Evolutionary conservation across 2,113 vertebrate species (phyloP).

Genomic region (Pogonocichla stellata): DNA sequence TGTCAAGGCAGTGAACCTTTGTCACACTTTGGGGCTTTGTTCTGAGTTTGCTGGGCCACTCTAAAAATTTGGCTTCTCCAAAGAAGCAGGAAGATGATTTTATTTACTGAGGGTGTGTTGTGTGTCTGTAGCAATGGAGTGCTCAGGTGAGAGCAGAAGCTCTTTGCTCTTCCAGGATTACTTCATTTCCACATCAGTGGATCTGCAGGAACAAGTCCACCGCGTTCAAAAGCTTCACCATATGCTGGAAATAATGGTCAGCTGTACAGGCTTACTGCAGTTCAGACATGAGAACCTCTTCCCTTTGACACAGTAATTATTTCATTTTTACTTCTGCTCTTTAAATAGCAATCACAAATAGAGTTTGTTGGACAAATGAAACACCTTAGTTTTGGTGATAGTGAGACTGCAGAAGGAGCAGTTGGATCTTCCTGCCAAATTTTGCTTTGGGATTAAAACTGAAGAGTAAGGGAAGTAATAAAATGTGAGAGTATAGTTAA

Average conservation of each 20-base stretch:
- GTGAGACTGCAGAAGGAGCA: neutral
- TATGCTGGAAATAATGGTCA: constrained; percentile 88
- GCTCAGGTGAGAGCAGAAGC: neutral
- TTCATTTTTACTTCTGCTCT: neutral
- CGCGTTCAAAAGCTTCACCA: constrained; percentile 92
- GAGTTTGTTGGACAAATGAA: neutral
- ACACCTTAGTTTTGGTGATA: neutral
- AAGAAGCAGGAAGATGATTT: neutral
- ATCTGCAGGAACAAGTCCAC: constrained; percentile 87
- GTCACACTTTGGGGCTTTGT: neutral
- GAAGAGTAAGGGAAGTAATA: neutral
- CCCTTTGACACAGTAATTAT: constrained; percentile 87
- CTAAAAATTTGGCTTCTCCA: neutral
- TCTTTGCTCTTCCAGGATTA: constrained; percentile 79
- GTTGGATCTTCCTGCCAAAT: neutral
- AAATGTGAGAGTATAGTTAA: neutral
- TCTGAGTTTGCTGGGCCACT: neutral
- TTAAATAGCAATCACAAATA: neutral
- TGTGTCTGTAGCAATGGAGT: neutral
- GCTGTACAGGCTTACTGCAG: constrained; percentile 84
- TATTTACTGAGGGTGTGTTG: neutral
- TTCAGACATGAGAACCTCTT: constrained; percentile 90
- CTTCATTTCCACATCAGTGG: constrained; percentile 84
- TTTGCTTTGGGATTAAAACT: neutral
- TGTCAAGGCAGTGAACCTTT: neutral